Conservation (phyloP, 2,797 vertebrate species). For the Halcyon chelicuti region DNA sequence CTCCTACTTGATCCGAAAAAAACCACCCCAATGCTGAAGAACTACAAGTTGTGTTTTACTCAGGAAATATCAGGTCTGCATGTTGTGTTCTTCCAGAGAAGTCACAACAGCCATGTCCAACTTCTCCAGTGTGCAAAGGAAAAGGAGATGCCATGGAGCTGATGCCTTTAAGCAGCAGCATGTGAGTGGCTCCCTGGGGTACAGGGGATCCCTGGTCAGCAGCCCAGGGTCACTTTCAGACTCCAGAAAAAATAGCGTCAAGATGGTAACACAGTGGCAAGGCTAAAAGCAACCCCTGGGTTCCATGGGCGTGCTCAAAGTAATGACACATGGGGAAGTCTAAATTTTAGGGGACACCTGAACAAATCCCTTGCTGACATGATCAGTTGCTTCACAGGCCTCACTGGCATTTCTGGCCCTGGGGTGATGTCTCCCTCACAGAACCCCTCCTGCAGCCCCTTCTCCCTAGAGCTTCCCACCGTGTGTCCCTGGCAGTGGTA, state of each 20-base stretch:
- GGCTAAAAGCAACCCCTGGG: not conserved
- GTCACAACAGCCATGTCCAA: not conserved
- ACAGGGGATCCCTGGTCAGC: not conserved
- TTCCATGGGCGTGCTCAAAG: not conserved
- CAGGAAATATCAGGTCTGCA: not conserved
- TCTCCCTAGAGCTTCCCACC: not conserved
- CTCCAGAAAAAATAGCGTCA: not conserved
- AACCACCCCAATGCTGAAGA: not conserved
- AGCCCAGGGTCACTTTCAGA: not conserved
- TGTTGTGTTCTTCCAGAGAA: not conserved
- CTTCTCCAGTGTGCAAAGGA: not conserved
- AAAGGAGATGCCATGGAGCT: not conserved
- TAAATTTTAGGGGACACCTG: not conserved
- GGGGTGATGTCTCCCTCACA: fast-evolving
- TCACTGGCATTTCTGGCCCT: fast-evolving
- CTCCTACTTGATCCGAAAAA: not conserved
- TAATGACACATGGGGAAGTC: not conserved
- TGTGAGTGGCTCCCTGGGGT: not conserved
- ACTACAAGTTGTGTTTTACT: not conserved
- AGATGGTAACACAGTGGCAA: not conserved
- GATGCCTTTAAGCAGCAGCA: not conserved
- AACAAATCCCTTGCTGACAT: not conserved
- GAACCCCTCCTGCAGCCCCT: not conserved
- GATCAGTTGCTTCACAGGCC: not conserved
- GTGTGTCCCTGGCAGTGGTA: fast-evolving